These are phyloP conservation scores for Camelus bactrianus DNA, from an alignment of 2,113 vertebrate genomes.

Conservation along the genomic window DNA sequence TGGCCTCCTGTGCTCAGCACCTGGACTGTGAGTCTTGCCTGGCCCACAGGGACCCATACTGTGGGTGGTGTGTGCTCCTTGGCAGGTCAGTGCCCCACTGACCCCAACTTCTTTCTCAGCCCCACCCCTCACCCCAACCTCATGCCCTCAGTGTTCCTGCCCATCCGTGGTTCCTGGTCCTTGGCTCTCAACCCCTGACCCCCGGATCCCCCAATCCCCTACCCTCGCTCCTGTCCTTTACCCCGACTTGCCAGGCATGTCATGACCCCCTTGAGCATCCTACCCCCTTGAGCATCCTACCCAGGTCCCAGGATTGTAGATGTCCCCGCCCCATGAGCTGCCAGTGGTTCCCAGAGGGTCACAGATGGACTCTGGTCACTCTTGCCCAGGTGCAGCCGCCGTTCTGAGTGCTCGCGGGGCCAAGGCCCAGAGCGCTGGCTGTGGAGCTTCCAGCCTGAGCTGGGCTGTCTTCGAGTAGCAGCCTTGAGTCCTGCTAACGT, in stretches of 20 bases:
- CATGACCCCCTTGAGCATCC: neutral
- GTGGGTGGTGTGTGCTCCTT: slow-evolving; percentile 98
- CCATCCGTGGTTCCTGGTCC: neutral
- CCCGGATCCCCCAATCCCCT: neutral
- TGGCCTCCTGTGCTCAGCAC: slow-evolving; percentile 94
- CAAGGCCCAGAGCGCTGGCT: slow-evolving; percentile 92
- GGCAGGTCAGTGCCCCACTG: slow-evolving; percentile 90
- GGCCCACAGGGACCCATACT: slow-evolving; percentile 94
- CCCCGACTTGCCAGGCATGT: neutral
- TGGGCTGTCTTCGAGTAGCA: slow-evolving; percentile 91
- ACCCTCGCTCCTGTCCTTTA: neutral
- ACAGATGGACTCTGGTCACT: neutral
- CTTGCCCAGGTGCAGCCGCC: slow-evolving; percentile 91
- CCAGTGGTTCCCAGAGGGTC: neutral
- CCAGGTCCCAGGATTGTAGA: neutral
- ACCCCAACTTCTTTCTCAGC: neutral
- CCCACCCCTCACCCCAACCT: neutral
- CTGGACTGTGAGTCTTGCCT: slow-evolving; percentile 94
- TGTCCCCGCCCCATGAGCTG: neutral
- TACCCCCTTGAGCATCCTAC: neutral
- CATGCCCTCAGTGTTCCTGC: neutral
- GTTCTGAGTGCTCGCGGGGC: slow-evolving; percentile 90
- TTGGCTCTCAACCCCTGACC: neutral
- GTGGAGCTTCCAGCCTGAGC: slow-evolving; percentile 96
- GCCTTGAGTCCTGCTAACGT: slow-evolving; percentile 93